phyloP scores from a whole-genome alignment of 2,888 invertebrate genomes.

The Agriopis marginaria region DNA sequence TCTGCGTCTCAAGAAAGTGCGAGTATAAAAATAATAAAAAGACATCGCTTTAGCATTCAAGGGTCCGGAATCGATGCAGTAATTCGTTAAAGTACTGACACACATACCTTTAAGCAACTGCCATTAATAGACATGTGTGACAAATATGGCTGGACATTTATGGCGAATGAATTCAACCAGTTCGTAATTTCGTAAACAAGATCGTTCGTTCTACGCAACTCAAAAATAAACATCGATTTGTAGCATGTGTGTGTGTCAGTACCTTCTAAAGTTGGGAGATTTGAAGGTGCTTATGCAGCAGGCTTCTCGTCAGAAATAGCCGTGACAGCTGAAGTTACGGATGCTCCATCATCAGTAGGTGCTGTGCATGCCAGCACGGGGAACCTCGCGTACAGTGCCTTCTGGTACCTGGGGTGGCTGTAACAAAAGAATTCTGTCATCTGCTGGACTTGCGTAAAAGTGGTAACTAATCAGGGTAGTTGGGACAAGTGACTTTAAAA shows the following conservation, averaged over 20 bases:
- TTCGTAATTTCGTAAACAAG: no score
- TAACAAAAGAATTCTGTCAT: background rate
- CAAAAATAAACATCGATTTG: background rate
- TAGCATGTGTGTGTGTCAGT: background rate
- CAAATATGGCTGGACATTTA: background rate
- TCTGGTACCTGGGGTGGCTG: conserved; percentile 93
- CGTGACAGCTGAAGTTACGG: conserved; percentile 89
- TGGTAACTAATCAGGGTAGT: no score
- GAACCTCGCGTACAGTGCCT: conserved; percentile 91
- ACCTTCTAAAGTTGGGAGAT: background rate
- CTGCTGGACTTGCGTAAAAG: no score
- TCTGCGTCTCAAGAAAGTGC: background rate
- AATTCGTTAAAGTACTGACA: background rate
- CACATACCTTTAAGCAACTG: background rate
- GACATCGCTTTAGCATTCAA: conserved; percentile 10
- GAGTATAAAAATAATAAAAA: conserved; percentile 16
- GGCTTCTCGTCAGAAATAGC: conserved; percentile 89
- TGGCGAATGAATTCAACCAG: background rate
- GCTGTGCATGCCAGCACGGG: conserved; percentile 89
- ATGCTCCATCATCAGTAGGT: conserved; percentile 87
- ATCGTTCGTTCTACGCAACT: no score
- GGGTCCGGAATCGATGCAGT: conserved; percentile 2
- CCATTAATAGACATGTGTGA: background rate
- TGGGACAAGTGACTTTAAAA: no score
- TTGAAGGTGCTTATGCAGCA: conserved; percentile 76